Evolutionary conservation across 2,888 invertebrate genomes (phyloP).

Genomic region (Eulithis prunata): DNA sequence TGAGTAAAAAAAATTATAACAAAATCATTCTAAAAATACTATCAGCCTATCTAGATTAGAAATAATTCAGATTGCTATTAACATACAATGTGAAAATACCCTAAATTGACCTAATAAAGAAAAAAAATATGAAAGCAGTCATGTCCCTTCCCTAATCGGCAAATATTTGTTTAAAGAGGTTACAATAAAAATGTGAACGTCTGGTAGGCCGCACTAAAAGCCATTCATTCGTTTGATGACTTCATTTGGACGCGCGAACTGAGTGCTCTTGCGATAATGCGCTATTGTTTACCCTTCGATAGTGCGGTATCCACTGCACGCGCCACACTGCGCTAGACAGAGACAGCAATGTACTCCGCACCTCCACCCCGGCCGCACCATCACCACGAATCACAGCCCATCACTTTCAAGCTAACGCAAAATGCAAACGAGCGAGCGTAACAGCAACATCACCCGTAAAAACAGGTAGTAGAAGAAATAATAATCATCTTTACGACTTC

Average conservation of each 20-base stretch:
- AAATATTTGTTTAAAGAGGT: conserved; percentile 79
- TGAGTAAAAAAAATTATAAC: too few species aligned
- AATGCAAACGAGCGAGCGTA: conserved; percentile 59
- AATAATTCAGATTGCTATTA: not conserved
- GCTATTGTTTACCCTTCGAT: conserved; percentile 84
- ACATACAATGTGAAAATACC: not conserved
- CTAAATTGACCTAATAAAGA: conserved; percentile 37
- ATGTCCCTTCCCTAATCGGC: conserved; percentile 44
- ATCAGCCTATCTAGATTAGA: too few species aligned
- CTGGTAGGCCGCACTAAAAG: conserved; percentile 70
- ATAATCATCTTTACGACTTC: conserved; percentile 86
- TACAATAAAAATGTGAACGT: conserved; percentile 80
- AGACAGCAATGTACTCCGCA: conserved; percentile 62
- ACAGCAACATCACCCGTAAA: conserved; percentile 76
- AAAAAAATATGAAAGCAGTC: conserved; percentile 48
- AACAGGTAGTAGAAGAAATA: conserved; percentile 86
- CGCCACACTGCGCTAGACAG: conserved; percentile 73
- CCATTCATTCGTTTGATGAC: conserved; percentile 84
- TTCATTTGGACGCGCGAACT: conserved; percentile 81
- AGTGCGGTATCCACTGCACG: conserved; percentile 81
- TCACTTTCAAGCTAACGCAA: conserved; percentile 62
- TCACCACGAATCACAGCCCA: conserved; percentile 61
- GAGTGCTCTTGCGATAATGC: conserved; percentile 81
- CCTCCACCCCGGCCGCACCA: conserved; percentile 60
- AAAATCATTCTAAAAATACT: too few species aligned